Base-by-base conservation (phyloP, 2,797 vertebrate genomes). In the Peromyscus aztecus region DNA sequence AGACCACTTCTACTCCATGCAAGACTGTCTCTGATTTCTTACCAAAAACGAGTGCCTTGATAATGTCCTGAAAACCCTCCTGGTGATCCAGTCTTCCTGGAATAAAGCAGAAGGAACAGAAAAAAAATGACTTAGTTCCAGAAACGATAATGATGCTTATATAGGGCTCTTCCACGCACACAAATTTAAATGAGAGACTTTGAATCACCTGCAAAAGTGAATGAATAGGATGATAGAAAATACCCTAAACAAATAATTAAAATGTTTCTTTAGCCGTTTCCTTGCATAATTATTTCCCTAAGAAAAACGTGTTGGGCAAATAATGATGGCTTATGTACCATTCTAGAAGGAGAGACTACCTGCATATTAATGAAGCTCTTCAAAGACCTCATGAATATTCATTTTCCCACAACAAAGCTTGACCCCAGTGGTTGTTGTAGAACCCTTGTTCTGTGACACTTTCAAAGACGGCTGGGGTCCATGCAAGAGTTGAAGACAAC, bases 381-480 rank as follows among this genome's bases (percentile, higher is more conserved):
- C 91, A 90, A 94, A 96, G 77, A 71, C 69, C 90, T 97, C 94
- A 96, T 97, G 96, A 95, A 98, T 97, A 97, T 97, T 94, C 67
- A 97, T 96, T 69, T 85, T 8, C 29, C 94, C 59, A 69, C 90
- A 93, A 96, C 95, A 97, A 93, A 94, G 96, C 81, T 57, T 63
- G 93, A 94, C 96, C 89, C 94, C 69, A 27, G 67, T 13, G 46
- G 52, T 75, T 76, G 27, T 84, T 76, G 27, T 84, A 96, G 87
- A 93, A 67, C 55, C 23, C 0, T 59, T 52, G 82, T 95, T 91
- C 40, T 55, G 69, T 3, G 89, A 76, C 24, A 73, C 76, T 81
- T 59, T 86, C 75, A 34, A 82, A 88, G 52, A 71, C 87, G 76
- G 76, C 69, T 40, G 86, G 49, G 13, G 17, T 82, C 19, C 57